Evolutionary conservation across 2,113 vertebrate genomes (phyloP).

Genomic region (Ailuropoda melanoleuca): DNA sequence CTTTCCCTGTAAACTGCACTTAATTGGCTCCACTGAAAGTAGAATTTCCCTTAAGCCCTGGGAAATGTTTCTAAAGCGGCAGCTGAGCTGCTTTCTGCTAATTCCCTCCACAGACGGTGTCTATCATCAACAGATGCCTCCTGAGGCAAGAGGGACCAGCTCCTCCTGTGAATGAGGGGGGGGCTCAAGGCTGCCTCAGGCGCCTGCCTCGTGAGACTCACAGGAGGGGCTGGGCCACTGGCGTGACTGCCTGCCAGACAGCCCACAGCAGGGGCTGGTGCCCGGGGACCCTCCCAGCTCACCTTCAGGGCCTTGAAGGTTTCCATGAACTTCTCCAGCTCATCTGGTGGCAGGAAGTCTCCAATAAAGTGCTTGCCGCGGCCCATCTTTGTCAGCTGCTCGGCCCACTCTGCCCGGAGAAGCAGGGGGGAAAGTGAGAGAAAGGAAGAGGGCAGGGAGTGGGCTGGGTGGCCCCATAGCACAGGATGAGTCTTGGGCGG

Average conservation of each 20-base stretch:
- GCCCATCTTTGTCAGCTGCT: constrained; percentile 98
- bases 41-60: not conserved
- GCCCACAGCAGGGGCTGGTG: not conserved
- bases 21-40: constrained; percentile 5
- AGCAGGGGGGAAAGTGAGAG: not conserved
- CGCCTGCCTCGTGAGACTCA: not conserved
- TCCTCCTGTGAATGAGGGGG: not conserved
- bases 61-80: not conserved
- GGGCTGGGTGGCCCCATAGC: rapidly evolving
- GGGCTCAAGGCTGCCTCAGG: not conserved
- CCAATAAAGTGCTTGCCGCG: constrained; percentile 98
- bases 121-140: not conserved
- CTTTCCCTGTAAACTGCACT: not conserved
- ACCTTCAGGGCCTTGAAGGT: constrained; percentile 98
- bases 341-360: constrained; percentile 96
- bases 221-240: not conserved
- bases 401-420: constrained; percentile 93
- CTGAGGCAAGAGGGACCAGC: not conserved
- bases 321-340: constrained; percentile 99
- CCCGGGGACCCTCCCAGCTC: not conserved
- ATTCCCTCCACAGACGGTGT: not conserved
- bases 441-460: rapidly evolving
- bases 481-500: not conserved
- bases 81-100: not conserved
- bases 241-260: not conserved